These are phyloP conservation scores for Rotaria sp. DNA, from an alignment of 2,888 invertebrate species.

Conservation along the genomic window DNA sequence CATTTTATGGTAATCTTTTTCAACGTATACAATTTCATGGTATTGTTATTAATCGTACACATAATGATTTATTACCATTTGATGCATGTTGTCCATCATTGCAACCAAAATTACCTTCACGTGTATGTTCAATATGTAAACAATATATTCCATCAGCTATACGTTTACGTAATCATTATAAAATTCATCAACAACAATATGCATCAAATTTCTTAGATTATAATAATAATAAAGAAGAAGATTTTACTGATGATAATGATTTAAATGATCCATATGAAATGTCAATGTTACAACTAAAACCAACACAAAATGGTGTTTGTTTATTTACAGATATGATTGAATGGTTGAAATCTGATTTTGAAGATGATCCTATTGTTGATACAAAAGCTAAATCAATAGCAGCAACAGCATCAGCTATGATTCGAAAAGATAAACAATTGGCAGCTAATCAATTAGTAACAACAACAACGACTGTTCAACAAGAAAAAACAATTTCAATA, in stretches of 20 bases:
- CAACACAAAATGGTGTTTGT: not conserved
- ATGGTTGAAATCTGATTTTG: slow-evolving; percentile 5
- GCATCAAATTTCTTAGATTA: slow-evolving; percentile 6
- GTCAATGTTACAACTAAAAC: not conserved
- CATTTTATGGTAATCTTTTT: slow-evolving; percentile 23
- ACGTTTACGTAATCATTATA: slow-evolving; percentile 2
- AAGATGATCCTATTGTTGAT: not conserved
- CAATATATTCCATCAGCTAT: slow-evolving; percentile 1
- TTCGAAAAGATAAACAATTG: not conserved
- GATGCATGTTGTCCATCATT: slow-evolving; percentile 16
- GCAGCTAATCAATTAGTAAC: not conserved
- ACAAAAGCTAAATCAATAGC: not conserved
- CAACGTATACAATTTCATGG: slow-evolving; percentile 29
- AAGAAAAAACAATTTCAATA: not conserved
- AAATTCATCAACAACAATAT: slow-evolving; percentile 28
- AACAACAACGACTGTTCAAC: not conserved
- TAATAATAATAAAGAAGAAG: slow-evolving; percentile 17
- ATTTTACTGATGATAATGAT: not conserved
- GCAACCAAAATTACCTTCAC: not conserved
- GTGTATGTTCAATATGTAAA: slow-evolving; percentile 20
- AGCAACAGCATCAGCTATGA: slow-evolving; percentile 10
- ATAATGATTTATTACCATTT: not conserved
- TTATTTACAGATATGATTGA: not conserved
- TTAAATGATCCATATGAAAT: slow-evolving; percentile 7
- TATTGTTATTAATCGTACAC: slow-evolving; percentile 26